These are phyloP conservation scores for Hystrix cristata DNA, from an alignment of 2,113 vertebrate genomes.

Conservation along the genomic window DNA sequence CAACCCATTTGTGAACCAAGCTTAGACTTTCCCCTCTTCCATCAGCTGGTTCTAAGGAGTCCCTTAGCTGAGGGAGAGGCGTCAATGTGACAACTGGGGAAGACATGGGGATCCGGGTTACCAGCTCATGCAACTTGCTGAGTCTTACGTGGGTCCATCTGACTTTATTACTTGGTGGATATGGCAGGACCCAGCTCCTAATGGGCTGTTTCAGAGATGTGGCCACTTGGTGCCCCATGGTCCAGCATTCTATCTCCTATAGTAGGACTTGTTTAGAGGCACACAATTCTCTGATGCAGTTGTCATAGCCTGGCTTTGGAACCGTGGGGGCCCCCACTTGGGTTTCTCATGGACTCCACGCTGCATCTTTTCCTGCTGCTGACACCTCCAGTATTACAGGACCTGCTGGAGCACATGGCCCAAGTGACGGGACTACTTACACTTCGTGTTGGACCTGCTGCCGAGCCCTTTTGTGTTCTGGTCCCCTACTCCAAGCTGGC, in stretches of 20 bases:
- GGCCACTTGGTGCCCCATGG: background rate
- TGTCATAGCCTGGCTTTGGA: conserved; percentile 52
- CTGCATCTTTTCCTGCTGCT: background rate
- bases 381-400: background rate
- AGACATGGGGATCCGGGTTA: background rate
- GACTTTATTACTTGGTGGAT: conserved; percentile 25
- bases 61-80: background rate
- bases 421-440: conserved; percentile 23
- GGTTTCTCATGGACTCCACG: background rate
- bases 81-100: background rate
- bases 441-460: background rate
- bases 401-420: background rate
- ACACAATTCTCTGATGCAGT: conserved; percentile 40
- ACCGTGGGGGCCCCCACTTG: background rate
- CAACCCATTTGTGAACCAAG: conserved; percentile 24
- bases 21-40: conserved; percentile 32
- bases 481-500: background rate
- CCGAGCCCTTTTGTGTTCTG: background rate
- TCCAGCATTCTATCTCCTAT: conserved; percentile 29
- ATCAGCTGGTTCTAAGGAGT: background rate
- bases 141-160: background rate
- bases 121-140: background rate
- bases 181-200: background rate
- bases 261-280: conserved; percentile 43
- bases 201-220: background rate